phyloP scores from a whole-genome alignment of 2,113 vertebrate species.

The Dipodomys stephensi region DNA sequence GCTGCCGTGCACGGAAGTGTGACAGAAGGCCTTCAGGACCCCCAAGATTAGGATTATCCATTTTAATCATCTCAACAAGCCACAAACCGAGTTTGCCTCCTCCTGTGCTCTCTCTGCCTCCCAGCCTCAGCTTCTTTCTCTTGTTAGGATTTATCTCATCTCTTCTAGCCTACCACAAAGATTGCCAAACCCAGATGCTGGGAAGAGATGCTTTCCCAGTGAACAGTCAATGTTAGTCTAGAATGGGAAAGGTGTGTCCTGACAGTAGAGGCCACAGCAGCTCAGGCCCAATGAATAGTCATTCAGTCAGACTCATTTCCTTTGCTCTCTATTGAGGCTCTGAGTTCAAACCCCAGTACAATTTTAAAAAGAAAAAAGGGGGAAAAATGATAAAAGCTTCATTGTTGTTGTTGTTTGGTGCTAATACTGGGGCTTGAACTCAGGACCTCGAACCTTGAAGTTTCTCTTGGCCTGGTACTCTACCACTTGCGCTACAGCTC shows the following conservation, averaged over 20 bases:
- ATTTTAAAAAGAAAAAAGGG: too few relatives aligned
- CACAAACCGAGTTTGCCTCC: not conserved
- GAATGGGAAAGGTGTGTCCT: slow-evolving; percentile 63
- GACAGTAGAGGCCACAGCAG: slow-evolving; percentile 60
- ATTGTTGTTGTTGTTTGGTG: too few relatives aligned
- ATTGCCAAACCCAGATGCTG: slow-evolving; percentile 42
- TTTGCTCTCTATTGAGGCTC: not conserved
- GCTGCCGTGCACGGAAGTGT: not conserved
- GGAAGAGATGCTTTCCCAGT: slow-evolving; percentile 33
- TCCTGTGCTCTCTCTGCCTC: not conserved
- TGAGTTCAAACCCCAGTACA: too few relatives aligned
- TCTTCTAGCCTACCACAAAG: slow-evolving; percentile 58
- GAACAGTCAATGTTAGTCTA: slow-evolving; percentile 19
- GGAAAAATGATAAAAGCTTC: too few relatives aligned
- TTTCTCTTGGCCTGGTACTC: too few relatives aligned
- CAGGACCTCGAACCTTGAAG: too few relatives aligned
- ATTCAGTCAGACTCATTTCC: slow-evolving; percentile 10
- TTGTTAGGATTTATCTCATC: slow-evolving; percentile 46
- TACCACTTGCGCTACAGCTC: too few relatives aligned
- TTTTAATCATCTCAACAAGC: not conserved
- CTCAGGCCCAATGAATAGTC: slow-evolving; percentile 5
- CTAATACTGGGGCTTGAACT: too few relatives aligned
- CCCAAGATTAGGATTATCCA: not conserved
- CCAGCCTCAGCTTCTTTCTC: slow-evolving; percentile 49
- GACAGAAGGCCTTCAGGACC: not conserved